A percentile compares a stretch with the other conserved stretches of the same genome.
These are phyloP conservation scores for Hylomyscus alleni DNA, from an alignment of 2,797 vertebrate species.

Conservation along the genomic window DNA sequence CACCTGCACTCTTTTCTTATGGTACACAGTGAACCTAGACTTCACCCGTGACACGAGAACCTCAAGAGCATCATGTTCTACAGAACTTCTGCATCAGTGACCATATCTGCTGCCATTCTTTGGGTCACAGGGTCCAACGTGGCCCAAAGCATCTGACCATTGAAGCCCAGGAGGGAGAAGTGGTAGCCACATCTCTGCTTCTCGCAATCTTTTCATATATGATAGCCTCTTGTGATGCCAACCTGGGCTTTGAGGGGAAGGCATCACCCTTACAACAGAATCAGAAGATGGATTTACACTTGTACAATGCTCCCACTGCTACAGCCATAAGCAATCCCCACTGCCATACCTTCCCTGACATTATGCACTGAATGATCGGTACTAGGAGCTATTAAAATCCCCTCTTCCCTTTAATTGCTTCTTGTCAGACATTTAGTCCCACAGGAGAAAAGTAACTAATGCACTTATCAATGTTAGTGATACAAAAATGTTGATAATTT, in stretches of 20 bases:
- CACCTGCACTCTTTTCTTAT: too few species aligned
- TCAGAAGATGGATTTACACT: neutral
- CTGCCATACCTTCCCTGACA: too few species aligned
- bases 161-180: too few species aligned
- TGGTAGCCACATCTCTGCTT: neutral
- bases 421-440: neutral
- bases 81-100: neutral
- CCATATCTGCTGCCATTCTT: neutral
- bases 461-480: neutral
- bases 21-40: too few species aligned
- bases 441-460: neutral
- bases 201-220: neutral
- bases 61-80: neutral
- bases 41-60: neutral
- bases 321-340: neutral
- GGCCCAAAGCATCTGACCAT: neutral
- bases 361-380: too few species aligned
- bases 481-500: neutral
- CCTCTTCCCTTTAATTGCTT: neutral
- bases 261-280: neutral
- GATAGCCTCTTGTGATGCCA: neutral
- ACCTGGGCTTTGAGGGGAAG: too few species aligned
- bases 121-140: neutral
- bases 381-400: neutral
- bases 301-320: neutral